Evolutionary conservation across 2,797 vertebrate genomes (phyloP), one percentile per base, ranked within the genome.

Genomic region (Clamator glandarius): DNA sequence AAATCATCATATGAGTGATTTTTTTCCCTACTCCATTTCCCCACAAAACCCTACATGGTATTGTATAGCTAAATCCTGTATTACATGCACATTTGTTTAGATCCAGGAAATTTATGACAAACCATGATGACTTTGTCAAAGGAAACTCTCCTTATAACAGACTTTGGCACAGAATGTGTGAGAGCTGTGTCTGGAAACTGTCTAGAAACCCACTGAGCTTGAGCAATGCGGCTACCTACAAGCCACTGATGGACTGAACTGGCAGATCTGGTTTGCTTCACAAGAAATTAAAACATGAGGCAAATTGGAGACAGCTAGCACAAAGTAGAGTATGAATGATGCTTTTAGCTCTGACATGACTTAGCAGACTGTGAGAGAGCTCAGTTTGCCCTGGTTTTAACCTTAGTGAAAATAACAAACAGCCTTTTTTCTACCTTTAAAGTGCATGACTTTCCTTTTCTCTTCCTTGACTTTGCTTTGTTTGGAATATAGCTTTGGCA

Each of bases 1-100:
- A 28, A 90, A 72, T 21, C 6, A 35, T 1, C 0, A 59, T 6
- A 5, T 10, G 15, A 74, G 28, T 35, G 2, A 29, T 9, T 33
- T 68, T 68, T 8, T 52, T 16, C 24, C 7, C 23, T 1, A 9
- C 10, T 6, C 12, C 36, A 35, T 31, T 55, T 84, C 35, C 19
- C 18, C 33, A 58, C 29, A 69, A 31, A 12, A 52, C 13, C 24
- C 20, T 31, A 52, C 13, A 23, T 24, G 15, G 7, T 33, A 61
- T 11, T 72, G 8, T 12, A 46, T 20, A 81, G 31, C 13, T 75
- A 90, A 82, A 82, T 48, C 8, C 18, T 36, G 0, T 7, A 3
- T 3, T 63, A 73, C 29, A 14, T 10, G 12, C 9, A 28, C 11
- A 1, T 24, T 64, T 88, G 6, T 69, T 87, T 59, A 84, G 31